Evolutionary conservation across 2,888 invertebrate genomes (phyloP).

Genomic region (Drosophila glabriapex): DNA sequence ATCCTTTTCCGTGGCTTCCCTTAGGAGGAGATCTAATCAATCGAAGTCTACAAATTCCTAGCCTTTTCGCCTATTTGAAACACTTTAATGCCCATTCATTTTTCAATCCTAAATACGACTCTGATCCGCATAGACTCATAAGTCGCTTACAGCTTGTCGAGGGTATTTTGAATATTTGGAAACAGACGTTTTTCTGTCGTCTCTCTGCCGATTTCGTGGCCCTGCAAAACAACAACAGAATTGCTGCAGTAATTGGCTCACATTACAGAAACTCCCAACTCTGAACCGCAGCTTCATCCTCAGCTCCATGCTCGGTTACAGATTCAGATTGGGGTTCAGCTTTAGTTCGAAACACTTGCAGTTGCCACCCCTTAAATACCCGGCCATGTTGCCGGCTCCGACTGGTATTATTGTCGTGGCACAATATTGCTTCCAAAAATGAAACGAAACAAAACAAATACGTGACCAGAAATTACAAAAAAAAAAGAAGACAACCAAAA

Average conservation of each 20-base stretch:
- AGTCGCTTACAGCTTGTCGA: not conserved
- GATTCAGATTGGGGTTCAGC: constrained; percentile 8
- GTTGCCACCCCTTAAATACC: constrained; percentile 32
- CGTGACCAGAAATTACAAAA: constrained; percentile 79
- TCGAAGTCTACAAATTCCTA: too few species aligned
- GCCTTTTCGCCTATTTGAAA: not conserved
- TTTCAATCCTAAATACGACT: not conserved
- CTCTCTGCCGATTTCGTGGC: not conserved
- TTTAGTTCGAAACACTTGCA: constrained; percentile 4
- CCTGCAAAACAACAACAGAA: not conserved
- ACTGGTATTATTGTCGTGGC: constrained; percentile 75
- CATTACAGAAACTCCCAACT: constrained; percentile 68
- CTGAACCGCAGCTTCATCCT: constrained; percentile 33
- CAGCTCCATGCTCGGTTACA: constrained; percentile 11
- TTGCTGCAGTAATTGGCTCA: constrained; percentile 66
- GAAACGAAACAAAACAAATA: constrained; percentile 79
- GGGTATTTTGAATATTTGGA: not conserved
- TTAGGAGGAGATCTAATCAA: not conserved
- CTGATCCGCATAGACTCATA: not conserved
- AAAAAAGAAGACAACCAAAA: constrained; percentile 40
- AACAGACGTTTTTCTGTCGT: not conserved
- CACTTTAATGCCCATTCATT: not conserved
- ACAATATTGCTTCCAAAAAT: constrained; percentile 78
- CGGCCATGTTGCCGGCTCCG: constrained; percentile 36
- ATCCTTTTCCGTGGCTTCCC: not conserved